These are phyloP conservation scores for Cyphomyrmex costatus DNA, from an alignment of 1,140 invertebrate genomes.

Conservation along the genomic window DNA sequence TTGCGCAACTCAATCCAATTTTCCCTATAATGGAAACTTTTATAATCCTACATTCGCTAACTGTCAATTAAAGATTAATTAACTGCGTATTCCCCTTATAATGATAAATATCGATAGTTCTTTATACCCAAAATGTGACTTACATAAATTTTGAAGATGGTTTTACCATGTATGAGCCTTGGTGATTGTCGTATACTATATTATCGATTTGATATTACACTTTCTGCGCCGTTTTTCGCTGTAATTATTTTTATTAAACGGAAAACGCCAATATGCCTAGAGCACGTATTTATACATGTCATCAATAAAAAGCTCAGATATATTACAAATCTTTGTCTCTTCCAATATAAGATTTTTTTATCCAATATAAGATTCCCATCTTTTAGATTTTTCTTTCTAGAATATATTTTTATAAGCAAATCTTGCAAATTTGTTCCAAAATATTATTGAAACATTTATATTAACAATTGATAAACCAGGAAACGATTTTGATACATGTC, in stretches of 20 bases:
- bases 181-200: slow-evolving; percentile 53
- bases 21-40: slow-evolving; percentile 24
- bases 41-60: slow-evolving; percentile 41
- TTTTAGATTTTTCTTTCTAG: neutral
- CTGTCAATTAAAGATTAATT: slow-evolving; percentile 63
- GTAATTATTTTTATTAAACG: slow-evolving; percentile 71
- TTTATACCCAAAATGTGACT: slow-evolving; percentile 30
- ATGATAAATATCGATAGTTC: slow-evolving; percentile 49
- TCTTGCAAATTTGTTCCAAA: neutral
- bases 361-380: neutral
- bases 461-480: slow-evolving; percentile 22
- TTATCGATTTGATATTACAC: slow-evolving; percentile 59
- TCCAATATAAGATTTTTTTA: neutral
- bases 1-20: slow-evolving; percentile 18
- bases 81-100: slow-evolving; percentile 16
- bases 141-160: neutral
- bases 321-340: slow-evolving; percentile 29
- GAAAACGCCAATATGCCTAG: slow-evolving; percentile 45
- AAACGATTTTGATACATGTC: neutral
- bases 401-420: neutral
- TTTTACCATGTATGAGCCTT: slow-evolving; percentile 34
- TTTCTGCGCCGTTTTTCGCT: slow-evolving; percentile 59
- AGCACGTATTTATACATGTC: slow-evolving; percentile 68
- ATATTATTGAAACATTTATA: neutral
- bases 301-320: slow-evolving; percentile 66